A percentile compares a stretch with the other conserved stretches of the same genome.
These are phyloP conservation scores for Oreochromis niloticus DNA, from an alignment of 2,113 vertebrate species.

Conservation along the genomic window DNA sequence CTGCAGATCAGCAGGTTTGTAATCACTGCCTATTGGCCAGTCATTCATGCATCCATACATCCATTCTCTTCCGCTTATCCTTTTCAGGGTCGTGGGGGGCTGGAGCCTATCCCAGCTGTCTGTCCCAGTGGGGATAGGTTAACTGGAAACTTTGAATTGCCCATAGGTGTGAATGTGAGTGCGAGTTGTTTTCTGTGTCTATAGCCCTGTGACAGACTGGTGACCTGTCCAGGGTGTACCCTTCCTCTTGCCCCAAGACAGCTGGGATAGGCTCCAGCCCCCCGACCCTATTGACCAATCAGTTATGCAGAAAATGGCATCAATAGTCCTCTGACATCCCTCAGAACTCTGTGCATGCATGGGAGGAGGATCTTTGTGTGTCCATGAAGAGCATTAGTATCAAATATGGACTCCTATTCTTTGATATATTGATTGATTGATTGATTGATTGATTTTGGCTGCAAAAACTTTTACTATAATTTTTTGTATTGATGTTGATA, in stretches of 20 bases:
- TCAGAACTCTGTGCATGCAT: background rate
- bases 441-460: background rate
- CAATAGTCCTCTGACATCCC: background rate
- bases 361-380: background rate
- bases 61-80: background rate
- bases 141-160: background rate
- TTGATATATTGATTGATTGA: fast-evolving
- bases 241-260: background rate
- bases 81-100: background rate
- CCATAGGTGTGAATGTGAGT: fast-evolving
- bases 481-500: background rate
- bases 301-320: background rate
- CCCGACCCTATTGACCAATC: background rate
- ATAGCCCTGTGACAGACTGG: fast-evolving
- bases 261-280: background rate
- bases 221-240: background rate
- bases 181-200: background rate
- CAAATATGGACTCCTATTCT: background rate
- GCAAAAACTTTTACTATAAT: background rate
- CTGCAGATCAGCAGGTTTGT: background rate
- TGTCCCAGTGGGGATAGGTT: background rate
- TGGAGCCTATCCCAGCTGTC: background rate
- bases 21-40: background rate
- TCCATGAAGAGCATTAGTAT: background rate
- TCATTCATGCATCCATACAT: background rate